Conservation (phyloP, 2,888 invertebrate species). For the Netelia virgata region DNA sequence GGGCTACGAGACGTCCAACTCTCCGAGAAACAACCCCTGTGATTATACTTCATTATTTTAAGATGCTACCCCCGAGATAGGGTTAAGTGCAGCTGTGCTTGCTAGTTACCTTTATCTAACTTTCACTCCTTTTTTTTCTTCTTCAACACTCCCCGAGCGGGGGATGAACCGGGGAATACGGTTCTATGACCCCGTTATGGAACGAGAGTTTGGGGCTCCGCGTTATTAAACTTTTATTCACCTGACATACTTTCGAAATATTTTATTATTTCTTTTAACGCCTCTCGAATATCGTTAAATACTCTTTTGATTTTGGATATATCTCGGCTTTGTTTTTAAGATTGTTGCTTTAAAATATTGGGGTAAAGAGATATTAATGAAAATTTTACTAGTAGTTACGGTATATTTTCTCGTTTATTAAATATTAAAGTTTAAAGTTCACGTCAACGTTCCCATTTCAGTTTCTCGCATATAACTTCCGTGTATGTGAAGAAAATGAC, state of each 20-base stretch:
- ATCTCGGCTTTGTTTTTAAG: too few relatives aligned
- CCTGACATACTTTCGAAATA: conserved; percentile 16
- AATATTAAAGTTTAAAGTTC: too few relatives aligned
- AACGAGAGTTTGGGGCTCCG: conserved; percentile 16
- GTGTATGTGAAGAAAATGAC: too few relatives aligned
- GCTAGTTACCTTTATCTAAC: conserved; percentile 46
- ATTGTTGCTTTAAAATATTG: too few relatives aligned
- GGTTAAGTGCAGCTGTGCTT: conserved; percentile 41
- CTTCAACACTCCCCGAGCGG: not conserved
- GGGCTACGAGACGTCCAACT: conserved; percentile 7
- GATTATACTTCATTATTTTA: conserved; percentile 67
- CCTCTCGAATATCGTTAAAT: not conserved
- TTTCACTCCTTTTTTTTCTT: conserved; percentile 30
- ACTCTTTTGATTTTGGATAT: not conserved
- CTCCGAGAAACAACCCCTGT: conserved; percentile 54
- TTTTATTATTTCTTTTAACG: not conserved
- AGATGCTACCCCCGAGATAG: conserved; percentile 61
- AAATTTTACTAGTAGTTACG: too few relatives aligned
- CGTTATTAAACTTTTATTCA: conserved; percentile 41
- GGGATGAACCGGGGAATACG: conserved; percentile 20
- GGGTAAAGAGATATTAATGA: too few relatives aligned
- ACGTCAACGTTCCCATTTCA: too few relatives aligned
- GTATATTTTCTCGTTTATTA: too few relatives aligned
- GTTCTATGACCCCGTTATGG: conserved; percentile 26
- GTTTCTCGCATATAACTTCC: too few relatives aligned